phyloP scores from a whole-genome alignment of 2,797 vertebrate species.

The Melanotaenia maccullochi region DNA sequence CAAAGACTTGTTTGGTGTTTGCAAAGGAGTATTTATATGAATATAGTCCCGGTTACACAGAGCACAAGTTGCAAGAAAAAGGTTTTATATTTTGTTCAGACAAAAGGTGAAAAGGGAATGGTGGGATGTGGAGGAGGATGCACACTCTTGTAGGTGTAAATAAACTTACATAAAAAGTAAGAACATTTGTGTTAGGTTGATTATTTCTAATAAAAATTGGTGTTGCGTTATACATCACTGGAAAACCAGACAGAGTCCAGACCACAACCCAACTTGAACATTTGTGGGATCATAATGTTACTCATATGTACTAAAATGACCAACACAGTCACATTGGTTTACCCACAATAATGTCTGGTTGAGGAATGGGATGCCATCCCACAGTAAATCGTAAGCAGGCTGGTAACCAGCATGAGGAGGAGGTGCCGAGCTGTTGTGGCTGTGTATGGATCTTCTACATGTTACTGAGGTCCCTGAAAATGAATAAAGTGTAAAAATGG shows the following conservation, averaged over 20 bases:
- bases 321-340: no score
- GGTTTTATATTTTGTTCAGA: constrained; percentile 36
- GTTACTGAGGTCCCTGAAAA: not conserved
- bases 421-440: no score
- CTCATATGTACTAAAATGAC: no score
- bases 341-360: no score
- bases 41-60: constrained; percentile 52
- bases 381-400: no score
- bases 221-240: not conserved
- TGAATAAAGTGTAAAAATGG: not conserved
- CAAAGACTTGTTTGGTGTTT: constrained; percentile 61
- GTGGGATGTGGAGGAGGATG: not conserved
- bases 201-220: not conserved
- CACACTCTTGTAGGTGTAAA: not conserved
- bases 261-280: no score
- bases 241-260: not conserved
- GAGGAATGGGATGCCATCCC: no score
- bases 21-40: constrained; percentile 41
- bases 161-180: not conserved
- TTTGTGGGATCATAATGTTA: no score
- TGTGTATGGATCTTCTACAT: not conserved
- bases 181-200: not conserved
- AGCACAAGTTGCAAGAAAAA: constrained; percentile 30
- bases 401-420: no score
- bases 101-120: constrained; percentile 35